A percentile compares a stretch with the other conserved stretches of the same genome.
phyloP scores from a whole-genome alignment of 2,888 invertebrate species.

The Synergus itoensis region DNA sequence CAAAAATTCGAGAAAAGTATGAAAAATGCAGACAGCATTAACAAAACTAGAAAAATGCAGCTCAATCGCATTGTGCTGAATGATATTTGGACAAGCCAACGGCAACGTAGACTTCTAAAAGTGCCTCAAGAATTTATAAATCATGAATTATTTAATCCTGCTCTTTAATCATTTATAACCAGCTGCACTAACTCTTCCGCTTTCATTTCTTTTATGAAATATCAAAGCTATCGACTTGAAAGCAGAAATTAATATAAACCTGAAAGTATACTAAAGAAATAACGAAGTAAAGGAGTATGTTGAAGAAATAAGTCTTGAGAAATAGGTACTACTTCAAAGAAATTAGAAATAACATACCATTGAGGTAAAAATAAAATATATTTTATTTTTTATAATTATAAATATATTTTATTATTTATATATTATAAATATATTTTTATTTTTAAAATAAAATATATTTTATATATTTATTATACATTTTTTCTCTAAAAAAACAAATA shows the following conservation, averaged over 20 bases:
- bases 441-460: too few relatives aligned
- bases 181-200: conserved; percentile 35
- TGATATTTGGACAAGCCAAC: conserved; percentile 11
- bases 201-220: conserved; percentile 19
- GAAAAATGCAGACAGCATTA: not conserved
- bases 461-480: too few relatives aligned
- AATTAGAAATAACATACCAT: too few relatives aligned
- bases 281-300: too few relatives aligned
- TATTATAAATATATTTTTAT: too few relatives aligned
- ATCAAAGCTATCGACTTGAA: conserved; percentile 30
- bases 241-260: conserved; percentile 26
- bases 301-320: not conserved
- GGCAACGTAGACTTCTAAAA: conserved; percentile 11
- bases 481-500: too few relatives aligned
- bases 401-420: too few relatives aligned
- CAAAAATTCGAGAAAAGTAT: conserved; percentile 23
- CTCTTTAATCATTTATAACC: conserved; percentile 31
- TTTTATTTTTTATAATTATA: too few relatives aligned
- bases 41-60: conserved; percentile 25
- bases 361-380: too few relatives aligned
- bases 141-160: conserved; percentile 24
- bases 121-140: conserved; percentile 23
- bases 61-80: not conserved
- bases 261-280: conserved; percentile 15
- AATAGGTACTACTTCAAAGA: not conserved